These are phyloP conservation scores for Nudaria mundana DNA, from an alignment of 2,888 invertebrate species.

Conservation along the genomic window DNA sequence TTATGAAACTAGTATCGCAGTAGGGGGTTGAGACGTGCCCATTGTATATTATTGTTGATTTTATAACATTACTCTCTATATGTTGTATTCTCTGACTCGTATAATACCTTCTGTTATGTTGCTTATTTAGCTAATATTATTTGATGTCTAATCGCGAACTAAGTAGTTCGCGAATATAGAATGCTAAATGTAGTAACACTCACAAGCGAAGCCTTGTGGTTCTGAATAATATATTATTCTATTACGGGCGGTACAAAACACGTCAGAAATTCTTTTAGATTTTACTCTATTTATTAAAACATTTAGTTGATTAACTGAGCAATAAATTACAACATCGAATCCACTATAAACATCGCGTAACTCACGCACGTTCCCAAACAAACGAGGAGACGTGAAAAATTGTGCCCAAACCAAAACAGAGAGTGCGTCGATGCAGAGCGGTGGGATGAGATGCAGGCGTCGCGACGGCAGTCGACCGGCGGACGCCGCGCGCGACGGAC, in stretches of 20 bases:
- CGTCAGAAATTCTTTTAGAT: no score
- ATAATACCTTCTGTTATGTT: neutral
- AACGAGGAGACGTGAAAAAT: constrained; percentile 32
- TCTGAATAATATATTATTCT: no score
- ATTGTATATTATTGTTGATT: constrained; percentile 3
- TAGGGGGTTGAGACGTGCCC: constrained; percentile 5
- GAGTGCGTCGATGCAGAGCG: constrained; percentile 46
- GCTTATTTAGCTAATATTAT: no score
- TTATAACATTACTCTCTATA: neutral
- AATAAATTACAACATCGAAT: constrained; percentile 31
- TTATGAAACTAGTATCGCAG: constrained; percentile 11
- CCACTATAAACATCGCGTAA: constrained; percentile 27
- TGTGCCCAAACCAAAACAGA: constrained; percentile 40
- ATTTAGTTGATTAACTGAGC: constrained; percentile 18
- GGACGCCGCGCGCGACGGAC: constrained; percentile 57
- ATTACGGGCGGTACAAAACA: no score
- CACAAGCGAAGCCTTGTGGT: no score
- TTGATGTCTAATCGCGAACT: neutral
- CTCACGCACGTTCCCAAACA: constrained; percentile 34
- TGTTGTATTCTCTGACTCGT: neutral
- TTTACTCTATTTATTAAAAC: constrained; percentile 2
- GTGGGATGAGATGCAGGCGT: constrained; percentile 35
- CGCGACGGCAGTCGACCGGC: constrained; percentile 54
- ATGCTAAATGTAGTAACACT: no score
- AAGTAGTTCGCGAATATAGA: no score